Conservation (phyloP, 2,113 vertebrate genomes). For the Polypterus bichir region DNA sequence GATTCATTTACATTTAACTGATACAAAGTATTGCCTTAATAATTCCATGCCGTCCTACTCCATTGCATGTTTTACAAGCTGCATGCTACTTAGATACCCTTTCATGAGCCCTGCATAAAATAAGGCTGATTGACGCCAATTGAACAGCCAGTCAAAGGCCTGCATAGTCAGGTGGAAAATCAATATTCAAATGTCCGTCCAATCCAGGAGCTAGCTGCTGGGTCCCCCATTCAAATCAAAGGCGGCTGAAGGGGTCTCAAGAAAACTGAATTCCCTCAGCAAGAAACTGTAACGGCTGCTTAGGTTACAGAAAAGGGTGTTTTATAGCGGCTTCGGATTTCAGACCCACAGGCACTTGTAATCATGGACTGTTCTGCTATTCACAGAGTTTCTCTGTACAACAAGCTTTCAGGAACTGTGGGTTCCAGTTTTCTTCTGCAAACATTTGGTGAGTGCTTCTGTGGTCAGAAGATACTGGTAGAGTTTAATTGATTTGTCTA, state of each 20-base stretch:
- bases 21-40: background rate
- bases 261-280: background rate
- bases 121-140: background rate
- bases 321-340: slow-evolving; percentile 18
- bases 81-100: background rate
- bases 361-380: slow-evolving; percentile 30
- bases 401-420: slow-evolving; percentile 19
- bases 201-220: slow-evolving; percentile 29
- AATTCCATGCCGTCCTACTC: background rate
- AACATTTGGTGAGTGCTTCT: slow-evolving; percentile 39
- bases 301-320: slow-evolving; percentile 16
- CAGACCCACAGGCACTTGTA: background rate
- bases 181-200: slow-evolving; percentile 27
- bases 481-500: background rate
- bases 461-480: rapidly evolving
- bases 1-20: too few relatives aligned
- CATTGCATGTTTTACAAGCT: background rate
- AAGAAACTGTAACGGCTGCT: slow-evolving; percentile 22
- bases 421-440: slow-evolving; percentile 34
- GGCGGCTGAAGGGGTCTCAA: slow-evolving; percentile 11
- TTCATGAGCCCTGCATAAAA: background rate
- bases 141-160: background rate
- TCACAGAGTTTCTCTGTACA: slow-evolving; percentile 28
- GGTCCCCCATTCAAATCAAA: slow-evolving; percentile 23
- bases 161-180: background rate